Evolutionary conservation across 1,140 invertebrate genomes (phyloP).

Genomic region (Macrocentrus cingulum): DNA sequence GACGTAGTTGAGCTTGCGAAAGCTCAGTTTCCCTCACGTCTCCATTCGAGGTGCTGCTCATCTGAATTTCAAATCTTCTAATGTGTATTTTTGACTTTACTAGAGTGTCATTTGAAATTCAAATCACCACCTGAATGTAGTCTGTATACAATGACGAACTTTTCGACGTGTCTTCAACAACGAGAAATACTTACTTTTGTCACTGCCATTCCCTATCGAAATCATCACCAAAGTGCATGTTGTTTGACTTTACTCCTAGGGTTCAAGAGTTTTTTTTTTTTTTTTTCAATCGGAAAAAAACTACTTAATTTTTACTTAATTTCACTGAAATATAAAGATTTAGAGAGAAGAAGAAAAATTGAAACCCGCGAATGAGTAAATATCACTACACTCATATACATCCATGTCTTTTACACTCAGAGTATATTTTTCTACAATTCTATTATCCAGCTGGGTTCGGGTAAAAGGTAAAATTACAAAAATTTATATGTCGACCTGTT

Average conservation of each 20-base stretch:
- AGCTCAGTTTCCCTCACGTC: conserved; percentile 33
- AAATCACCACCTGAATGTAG: conserved; percentile 46
- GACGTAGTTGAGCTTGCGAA: not conserved
- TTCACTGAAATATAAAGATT: no score
- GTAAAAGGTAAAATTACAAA: conserved; percentile 27
- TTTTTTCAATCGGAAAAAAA: no score
- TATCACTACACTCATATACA: not conserved
- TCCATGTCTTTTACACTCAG: not conserved
- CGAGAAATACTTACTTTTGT: not conserved
- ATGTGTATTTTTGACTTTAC: conserved; percentile 54
- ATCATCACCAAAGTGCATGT: no score
- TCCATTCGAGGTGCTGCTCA: conserved; percentile 25
- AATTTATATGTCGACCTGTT: conserved; percentile 25
- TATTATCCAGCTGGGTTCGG: conserved; percentile 19
- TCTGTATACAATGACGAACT: conserved; percentile 35
- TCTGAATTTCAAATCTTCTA: conserved; percentile 58
- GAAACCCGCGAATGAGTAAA: not conserved
- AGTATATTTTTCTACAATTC: conserved; percentile 21
- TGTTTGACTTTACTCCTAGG: no score
- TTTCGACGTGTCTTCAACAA: conserved; percentile 36
- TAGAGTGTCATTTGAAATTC: conserved; percentile 51
- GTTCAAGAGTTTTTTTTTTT: no score
- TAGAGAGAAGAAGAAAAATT: no score
- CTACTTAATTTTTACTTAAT: no score
- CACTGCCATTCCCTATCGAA: conserved; percentile 4